Percentiles rank a stretch among this genome's conserved stretches.
These are phyloP conservation scores for Ophthalmolycus amberensis DNA, from an alignment of 2,113 vertebrate species.

Conservation along the genomic window DNA sequence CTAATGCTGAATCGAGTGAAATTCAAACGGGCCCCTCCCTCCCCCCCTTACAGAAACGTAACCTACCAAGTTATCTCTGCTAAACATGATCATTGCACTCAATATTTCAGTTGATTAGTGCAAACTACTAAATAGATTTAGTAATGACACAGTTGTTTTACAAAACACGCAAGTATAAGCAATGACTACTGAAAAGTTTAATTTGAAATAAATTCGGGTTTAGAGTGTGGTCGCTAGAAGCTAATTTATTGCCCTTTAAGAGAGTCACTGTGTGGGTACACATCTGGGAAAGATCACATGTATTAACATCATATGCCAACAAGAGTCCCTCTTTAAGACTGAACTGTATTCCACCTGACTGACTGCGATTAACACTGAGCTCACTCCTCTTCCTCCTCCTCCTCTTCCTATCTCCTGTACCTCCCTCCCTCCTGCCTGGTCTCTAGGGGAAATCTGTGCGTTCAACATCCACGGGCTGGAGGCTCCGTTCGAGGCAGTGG, in stretches of 20 bases:
- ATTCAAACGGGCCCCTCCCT: too few relatives aligned
- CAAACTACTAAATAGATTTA: too few relatives aligned
- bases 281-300: neutral
- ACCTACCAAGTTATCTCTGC: too few relatives aligned
- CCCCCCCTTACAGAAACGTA: too few relatives aligned
- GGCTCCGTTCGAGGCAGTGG: constrained; percentile 93
- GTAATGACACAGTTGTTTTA: too few relatives aligned
- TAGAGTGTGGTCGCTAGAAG: neutral
- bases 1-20: too few relatives aligned
- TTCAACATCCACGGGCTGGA: constrained; percentile 95
- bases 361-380: constrained; percentile 31
- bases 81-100: too few relatives aligned
- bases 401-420: neutral
- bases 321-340: neutral
- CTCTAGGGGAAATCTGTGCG: constrained; percentile 95
- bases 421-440: neutral
- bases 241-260: neutral
- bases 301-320: neutral
- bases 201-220: too few relatives aligned
- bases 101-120: too few relatives aligned
- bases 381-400: neutral
- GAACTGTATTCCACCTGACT: constrained; percentile 8
- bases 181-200: too few relatives aligned
- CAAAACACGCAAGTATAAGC: too few relatives aligned
- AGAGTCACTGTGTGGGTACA: neutral